A percentile compares a stretch with the other conserved stretches of the same genome.
Conservation (phyloP, 2,113 vertebrate species). For the Oryctolagus cuniculus region mOryCun1.1 NC_091433.1:137836001-137836500, state of each 20-base stretch:
- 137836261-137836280: background rate
- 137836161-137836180: background rate
- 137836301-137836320: background rate
- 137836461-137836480: background rate
- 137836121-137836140: too few species aligned
- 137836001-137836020: background rate
- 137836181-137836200: background rate
- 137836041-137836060: background rate
- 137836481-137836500: background rate
- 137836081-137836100: background rate
- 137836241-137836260: background rate
- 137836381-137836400: background rate
- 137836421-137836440: background rate
- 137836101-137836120: background rate
- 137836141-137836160: background rate
- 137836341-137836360: background rate
- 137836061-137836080: background rate
- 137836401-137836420: background rate
- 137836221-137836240: background rate
- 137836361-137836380: background rate
- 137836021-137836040: background rate
- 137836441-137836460: background rate
- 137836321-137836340: background rate
- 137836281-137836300: background rate
- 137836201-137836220: background rate